These are phyloP conservation scores for Pterostichus madidus DNA, from an alignment of 2,888 invertebrate genomes.

Conservation along the genomic window DNA sequence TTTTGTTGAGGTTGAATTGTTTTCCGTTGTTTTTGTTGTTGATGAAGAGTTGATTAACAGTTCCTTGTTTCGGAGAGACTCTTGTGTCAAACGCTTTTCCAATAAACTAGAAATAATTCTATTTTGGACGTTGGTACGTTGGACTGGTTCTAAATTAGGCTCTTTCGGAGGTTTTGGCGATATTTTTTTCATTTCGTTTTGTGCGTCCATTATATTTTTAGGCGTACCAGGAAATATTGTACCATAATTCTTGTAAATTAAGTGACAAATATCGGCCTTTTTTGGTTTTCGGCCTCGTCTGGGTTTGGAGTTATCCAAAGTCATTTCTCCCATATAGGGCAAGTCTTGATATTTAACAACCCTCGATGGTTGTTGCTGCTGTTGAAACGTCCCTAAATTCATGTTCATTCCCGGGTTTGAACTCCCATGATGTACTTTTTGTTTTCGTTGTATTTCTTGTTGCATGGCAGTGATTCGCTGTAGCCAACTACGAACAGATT, in stretches of 20 bases:
- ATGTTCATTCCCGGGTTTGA: constrained; percentile 18
- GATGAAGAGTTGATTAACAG: constrained; percentile 75
- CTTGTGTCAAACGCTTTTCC: constrained; percentile 85
- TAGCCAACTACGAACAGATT: constrained; percentile 87
- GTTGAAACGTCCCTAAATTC: background rate
- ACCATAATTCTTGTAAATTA: constrained; percentile 95
- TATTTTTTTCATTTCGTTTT: constrained; percentile 69
- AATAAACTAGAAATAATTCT: constrained; percentile 85
- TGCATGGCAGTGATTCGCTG: constrained; percentile 87
- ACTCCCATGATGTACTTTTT: constrained; percentile 61
- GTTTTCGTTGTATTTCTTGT: constrained; percentile 78
- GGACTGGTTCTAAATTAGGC: constrained; percentile 71
- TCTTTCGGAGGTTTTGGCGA: constrained; percentile 58
- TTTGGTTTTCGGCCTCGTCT: constrained; percentile 93
- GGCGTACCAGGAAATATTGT: constrained; percentile 90
- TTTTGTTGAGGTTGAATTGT: constrained; percentile 73
- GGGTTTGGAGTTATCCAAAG: constrained; percentile 92
- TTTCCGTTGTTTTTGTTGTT: constrained; percentile 75
- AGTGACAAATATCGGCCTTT: constrained; percentile 94
- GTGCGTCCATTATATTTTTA: constrained; percentile 77
- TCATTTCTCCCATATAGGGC: constrained; percentile 96
- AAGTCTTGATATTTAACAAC: constrained; percentile 89
- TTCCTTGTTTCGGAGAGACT: constrained; percentile 79
- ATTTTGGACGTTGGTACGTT: constrained; percentile 84
- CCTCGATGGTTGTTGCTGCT: constrained; percentile 73